Conservation (phyloP, 2,888 invertebrate species). For the Chrysomela aeneicollis region DNA sequence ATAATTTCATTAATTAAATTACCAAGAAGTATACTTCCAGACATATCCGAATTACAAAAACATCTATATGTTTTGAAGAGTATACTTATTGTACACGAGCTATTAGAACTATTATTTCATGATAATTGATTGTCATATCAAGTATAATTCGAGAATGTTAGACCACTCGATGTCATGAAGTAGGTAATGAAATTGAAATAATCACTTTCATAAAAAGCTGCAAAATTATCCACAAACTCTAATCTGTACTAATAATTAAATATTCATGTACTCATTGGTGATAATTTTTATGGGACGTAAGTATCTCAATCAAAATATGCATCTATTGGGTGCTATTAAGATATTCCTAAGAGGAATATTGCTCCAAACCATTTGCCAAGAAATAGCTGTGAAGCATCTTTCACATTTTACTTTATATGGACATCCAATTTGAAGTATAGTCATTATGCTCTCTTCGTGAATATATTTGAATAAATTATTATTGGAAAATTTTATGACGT, state of each 20-base stretch:
- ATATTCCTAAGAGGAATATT: not conserved
- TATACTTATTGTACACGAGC: too few species aligned
- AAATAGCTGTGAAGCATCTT: not conserved
- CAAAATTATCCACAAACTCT: not conserved
- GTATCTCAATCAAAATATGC: not conserved
- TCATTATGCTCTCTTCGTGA: constrained; percentile 1
- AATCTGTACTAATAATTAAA: not conserved
- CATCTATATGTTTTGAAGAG: too few species aligned
- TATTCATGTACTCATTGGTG: not conserved
- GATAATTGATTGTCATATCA: too few species aligned
- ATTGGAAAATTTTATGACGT: not conserved
- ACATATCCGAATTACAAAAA: too few species aligned
- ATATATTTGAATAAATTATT: constrained; percentile 7
- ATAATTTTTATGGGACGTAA: too few species aligned
- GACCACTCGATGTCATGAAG: too few species aligned
- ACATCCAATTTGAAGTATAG: not conserved
- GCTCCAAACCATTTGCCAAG: not conserved
- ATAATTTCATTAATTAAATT: too few species aligned
- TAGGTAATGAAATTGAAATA: too few species aligned
- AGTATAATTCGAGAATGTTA: too few species aligned
- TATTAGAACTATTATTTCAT: too few species aligned
- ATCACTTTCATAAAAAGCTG: too few species aligned
- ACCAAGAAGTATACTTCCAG: too few species aligned
- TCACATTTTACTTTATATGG: constrained; percentile 2
- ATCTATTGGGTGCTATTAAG: not conserved